Base-by-base conservation (phyloP, 2,113 vertebrate genomes). In the Cyanoderma ruficeps region DNA sequence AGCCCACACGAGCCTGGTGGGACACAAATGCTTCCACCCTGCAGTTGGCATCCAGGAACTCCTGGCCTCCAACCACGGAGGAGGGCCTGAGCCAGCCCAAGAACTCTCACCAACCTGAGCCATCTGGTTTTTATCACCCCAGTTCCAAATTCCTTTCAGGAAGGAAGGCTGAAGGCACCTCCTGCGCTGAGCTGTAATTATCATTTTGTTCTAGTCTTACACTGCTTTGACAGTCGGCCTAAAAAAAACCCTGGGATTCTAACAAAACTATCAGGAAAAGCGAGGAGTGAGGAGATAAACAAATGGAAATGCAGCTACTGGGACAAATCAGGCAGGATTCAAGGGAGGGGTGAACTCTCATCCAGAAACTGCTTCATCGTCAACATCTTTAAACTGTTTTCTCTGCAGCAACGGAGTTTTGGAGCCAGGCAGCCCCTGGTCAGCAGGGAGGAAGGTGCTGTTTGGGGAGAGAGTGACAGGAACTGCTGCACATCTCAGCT, bases 121-220 rank as follows among this genome's bases (percentile, higher is more conserved):
- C 92, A 93, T 84, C 84, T 94, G 78, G 2, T 49, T 92, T 90
- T 75, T 63, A 85, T 83, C 93, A 59, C 79, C 88, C n/a, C 46
- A 6, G 42, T 49, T 89, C 94, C 93, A 95, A 90, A 91, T 22
- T 89, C 77, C 57, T 74, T 87, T 91, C 61, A 81, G 88, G 77
- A 94, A 91, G 84, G 22, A 71, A 46, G 82, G 64, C 19, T 93
- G 87, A 89, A 93, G 42, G 81, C 52, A 60, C 74, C 91, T 95
- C 87, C 83, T 69, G 86, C 59, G 57, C 87, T 91, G 63, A 92
- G 67, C 33, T 80, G 89, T 53, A 74, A 94, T 91, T 83, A 65
- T 46, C 10, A 77, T 80, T 92, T 56, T 67, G 56, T 63, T 91
- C 50, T 63, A 69, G 22, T 57, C 83, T 76, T 76, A 60, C 63